These are phyloP conservation scores for Branchellion lobata DNA, from an alignment of 2,888 invertebrate genomes.

Conservation along the genomic window DNA sequence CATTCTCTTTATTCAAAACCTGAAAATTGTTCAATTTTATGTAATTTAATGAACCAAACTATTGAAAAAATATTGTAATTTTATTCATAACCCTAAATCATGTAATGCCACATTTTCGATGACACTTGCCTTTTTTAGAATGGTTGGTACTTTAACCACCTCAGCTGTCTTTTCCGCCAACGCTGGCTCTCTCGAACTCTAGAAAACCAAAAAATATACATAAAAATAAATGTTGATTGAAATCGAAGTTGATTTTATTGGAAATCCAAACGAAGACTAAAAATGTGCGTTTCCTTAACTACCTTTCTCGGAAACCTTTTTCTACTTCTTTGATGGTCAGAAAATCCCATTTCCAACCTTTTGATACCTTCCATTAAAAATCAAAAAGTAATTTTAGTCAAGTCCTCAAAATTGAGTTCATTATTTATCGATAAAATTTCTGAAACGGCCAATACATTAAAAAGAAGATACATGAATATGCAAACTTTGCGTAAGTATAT, in stretches of 20 bases:
- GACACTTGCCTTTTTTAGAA: background rate
- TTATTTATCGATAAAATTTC: no score
- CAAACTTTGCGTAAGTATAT: no score
- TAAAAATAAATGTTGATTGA: background rate
- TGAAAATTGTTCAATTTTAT: background rate
- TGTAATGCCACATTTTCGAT: background rate
- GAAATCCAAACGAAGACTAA: background rate
- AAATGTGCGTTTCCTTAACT: no score
- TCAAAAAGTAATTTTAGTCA: no score
- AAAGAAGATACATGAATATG: no score
- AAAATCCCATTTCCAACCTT: background rate
- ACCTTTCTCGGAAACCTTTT: background rate
- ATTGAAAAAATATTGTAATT: background rate
- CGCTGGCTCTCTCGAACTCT: background rate
- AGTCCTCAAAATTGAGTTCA: no score
- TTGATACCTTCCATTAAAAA: background rate
- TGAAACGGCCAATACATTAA: no score
- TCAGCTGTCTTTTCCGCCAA: background rate
- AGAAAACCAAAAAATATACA: background rate
- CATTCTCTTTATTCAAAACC: conserved; percentile 13
- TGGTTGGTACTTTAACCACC: background rate
- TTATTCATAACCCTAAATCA: no score
- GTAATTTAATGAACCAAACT: background rate
- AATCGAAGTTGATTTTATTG: background rate
- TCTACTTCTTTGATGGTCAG: conserved; percentile 7